Conservation (phyloP, 1,140 invertebrate species). For the Drosophila repletoides region DNA sequence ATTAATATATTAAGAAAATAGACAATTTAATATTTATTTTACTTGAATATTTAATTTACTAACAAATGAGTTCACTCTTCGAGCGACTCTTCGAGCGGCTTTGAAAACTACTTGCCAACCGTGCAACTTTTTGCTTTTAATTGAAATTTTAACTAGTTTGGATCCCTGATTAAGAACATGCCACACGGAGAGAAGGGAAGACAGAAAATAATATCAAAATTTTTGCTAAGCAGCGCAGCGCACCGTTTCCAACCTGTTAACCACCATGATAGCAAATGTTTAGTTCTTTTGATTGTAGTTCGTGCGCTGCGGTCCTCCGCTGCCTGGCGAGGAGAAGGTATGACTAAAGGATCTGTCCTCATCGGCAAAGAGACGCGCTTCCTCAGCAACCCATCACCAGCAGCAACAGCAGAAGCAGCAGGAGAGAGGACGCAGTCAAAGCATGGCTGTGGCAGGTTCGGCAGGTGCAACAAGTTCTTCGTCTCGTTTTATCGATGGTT, state of each 20-base stretch:
- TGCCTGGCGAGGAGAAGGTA: constrained; percentile 82
- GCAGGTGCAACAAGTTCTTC: constrained; percentile 22
- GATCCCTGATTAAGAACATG: too few relatives aligned
- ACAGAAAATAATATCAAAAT: not conserved
- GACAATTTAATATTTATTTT: too few relatives aligned
- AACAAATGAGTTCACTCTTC: too few relatives aligned
- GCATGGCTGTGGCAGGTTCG: constrained; percentile 29
- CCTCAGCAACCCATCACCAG: constrained; percentile 57
- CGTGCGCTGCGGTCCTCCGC: constrained; percentile 80
- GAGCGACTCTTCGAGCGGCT: too few relatives aligned
- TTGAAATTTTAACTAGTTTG: too few relatives aligned
- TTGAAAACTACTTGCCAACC: too few relatives aligned
- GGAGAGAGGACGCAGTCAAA: constrained; percentile 53
- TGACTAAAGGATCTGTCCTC: constrained; percentile 82
- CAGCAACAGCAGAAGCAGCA: constrained; percentile 33
- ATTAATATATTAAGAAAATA: too few relatives aligned
- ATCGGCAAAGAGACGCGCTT: constrained; percentile 70
- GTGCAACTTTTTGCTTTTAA: too few relatives aligned
- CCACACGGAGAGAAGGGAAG: too few relatives aligned
- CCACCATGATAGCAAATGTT: constrained; percentile 80
- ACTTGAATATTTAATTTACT: too few relatives aligned
- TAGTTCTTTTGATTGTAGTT: constrained; percentile 82
- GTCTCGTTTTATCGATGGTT: constrained; percentile 48
- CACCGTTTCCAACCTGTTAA: constrained; percentile 76
- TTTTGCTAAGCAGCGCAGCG: constrained; percentile 49